A percentile compares a stretch with the other conserved stretches of the same genome.
These are phyloP conservation scores for Eulemur albifrons DNA, from an alignment of 2,797 vertebrate genomes.

Conservation along the genomic window DNA sequence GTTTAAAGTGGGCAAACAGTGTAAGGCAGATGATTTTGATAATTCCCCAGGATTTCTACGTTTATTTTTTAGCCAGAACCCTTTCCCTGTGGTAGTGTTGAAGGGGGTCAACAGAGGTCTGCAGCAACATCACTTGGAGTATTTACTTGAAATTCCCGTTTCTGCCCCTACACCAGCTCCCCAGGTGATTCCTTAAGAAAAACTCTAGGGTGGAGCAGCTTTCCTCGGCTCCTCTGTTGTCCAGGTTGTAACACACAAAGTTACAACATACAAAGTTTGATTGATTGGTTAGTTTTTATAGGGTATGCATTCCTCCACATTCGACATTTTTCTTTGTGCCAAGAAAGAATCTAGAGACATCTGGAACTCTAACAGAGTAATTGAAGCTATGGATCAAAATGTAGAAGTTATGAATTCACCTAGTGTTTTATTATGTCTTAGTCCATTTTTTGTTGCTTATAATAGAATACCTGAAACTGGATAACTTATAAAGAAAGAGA, in stretches of 20 bases:
- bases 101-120: neutral
- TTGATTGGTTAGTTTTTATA: neutral
- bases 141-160: neutral
- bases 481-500: too few relatives aligned
- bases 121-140: neutral
- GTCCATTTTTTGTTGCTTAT: too few relatives aligned
- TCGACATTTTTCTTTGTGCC: neutral
- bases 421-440: neutral
- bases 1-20: too few relatives aligned
- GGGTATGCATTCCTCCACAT: neutral
- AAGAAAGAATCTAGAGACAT: neutral
- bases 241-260: neutral
- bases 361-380: neutral
- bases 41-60: neutral
- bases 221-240: neutral
- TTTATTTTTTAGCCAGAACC: neutral
- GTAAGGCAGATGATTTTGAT: neutral
- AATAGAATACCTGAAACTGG: too few relatives aligned
- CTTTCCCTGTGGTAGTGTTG: neutral
- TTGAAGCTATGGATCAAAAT: neutral
- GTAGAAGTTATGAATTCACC: neutral
- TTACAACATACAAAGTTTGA: neutral
- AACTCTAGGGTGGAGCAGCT: neutral
- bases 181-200: neutral
- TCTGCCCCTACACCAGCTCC: neutral